Conservation (phyloP, 37 sponge, comb jelly and placozoan species). For the Bolinopsis microptera region DNA sequence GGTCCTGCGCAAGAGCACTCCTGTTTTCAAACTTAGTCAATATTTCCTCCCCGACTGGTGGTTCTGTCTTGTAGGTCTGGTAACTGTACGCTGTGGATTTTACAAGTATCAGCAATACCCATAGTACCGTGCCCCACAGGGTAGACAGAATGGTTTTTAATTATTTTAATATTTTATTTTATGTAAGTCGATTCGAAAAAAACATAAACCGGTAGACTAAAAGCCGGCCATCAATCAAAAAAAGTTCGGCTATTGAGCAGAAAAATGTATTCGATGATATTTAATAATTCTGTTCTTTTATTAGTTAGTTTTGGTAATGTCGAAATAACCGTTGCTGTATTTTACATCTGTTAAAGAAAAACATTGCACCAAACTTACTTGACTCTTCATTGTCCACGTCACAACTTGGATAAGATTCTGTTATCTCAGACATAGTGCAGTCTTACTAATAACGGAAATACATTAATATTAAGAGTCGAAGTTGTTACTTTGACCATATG, state of each 20-base stretch:
- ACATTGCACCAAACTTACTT: slow-evolving; percentile 28
- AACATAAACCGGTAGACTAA: background rate
- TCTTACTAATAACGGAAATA: background rate
- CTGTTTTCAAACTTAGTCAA: slow-evolving; percentile 56
- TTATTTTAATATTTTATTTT: background rate
- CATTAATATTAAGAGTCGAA: no score
- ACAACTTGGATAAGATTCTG: slow-evolving; percentile 56
- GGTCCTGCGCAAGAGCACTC: slow-evolving; percentile 53
- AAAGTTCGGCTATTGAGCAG: no score
- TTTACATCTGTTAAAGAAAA: no score
- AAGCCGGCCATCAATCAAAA: no score
- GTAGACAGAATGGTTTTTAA: no score
- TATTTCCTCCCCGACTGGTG: slow-evolving; percentile 54
- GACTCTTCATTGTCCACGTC: slow-evolving; percentile 65
- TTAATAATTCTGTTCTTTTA: no score
- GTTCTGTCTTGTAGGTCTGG: slow-evolving; percentile 39
- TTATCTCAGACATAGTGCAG: slow-evolving; percentile 35
- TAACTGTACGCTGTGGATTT: slow-evolving; percentile 62
- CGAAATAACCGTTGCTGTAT: no score
- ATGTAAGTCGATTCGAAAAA: background rate
- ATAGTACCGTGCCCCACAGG: no score
- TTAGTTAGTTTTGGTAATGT: no score
- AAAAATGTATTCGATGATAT: no score
- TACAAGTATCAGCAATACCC: no score
- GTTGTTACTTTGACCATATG: no score